Conservation (phyloP, 1,140 invertebrate species). For the Antheraea pernyi region DNA sequence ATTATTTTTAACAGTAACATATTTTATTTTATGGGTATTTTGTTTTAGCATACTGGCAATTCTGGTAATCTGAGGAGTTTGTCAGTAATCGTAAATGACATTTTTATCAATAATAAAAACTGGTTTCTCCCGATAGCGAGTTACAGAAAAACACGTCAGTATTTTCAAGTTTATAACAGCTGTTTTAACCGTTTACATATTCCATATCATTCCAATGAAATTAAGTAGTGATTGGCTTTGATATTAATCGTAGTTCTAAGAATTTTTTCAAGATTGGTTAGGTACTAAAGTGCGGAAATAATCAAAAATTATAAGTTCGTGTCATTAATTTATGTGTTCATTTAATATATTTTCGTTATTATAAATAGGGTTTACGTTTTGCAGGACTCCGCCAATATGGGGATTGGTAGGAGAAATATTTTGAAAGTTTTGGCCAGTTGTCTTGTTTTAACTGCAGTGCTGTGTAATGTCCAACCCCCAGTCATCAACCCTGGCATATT, state of each 20-base stretch:
- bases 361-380: slow-evolving; percentile 23
- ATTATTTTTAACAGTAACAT: too few species aligned
- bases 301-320: not conserved
- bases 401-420: slow-evolving; percentile 16
- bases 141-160: slow-evolving; percentile 29
- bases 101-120: not conserved
- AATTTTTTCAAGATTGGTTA: slow-evolving; percentile 21
- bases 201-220: slow-evolving; percentile 3
- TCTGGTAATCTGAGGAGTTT: too few species aligned
- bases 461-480: slow-evolving; percentile 41
- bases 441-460: slow-evolving; percentile 33
- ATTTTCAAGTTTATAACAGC: slow-evolving; percentile 13
- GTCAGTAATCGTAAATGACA: not conserved
- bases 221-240: not conserved
- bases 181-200: not conserved
- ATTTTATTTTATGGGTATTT: too few species aligned
- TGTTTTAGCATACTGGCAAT: too few species aligned
- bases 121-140: slow-evolving; percentile 17
- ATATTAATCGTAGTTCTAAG: slow-evolving; percentile 15
- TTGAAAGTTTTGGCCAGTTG: slow-evolving; percentile 31
- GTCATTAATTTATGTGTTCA: not conserved
- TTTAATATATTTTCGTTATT: not conserved
- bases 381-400: slow-evolving; percentile 26
- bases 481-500: slow-evolving; percentile 47
- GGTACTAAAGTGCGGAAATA: slow-evolving; percentile 9